A percentile compares a stretch with the other conserved stretches of the same genome.
These are phyloP conservation scores for Berghia stephanieae DNA, from an alignment of 1,140 invertebrate genomes.

Conservation along the genomic window DNA sequence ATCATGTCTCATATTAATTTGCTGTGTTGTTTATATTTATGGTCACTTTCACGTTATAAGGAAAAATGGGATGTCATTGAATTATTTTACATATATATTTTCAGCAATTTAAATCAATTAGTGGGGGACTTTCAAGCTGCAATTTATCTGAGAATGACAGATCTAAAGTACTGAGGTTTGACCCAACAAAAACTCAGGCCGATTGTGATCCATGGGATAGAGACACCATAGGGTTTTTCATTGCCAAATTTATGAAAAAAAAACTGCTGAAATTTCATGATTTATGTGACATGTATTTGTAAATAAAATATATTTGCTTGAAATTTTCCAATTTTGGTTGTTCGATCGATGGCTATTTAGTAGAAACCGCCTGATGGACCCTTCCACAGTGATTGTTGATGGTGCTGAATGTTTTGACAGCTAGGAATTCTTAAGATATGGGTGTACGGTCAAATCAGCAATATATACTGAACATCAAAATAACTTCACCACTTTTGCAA, in stretches of 20 bases:
- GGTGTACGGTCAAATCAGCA: too few relatives aligned
- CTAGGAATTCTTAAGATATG: too few relatives aligned
- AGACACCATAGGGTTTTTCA: conserved; percentile 85
- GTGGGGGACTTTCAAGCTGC: conserved; percentile 69
- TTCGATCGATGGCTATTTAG: too few relatives aligned
- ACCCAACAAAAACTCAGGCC: conserved; percentile 37
- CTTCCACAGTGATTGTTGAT: too few relatives aligned
- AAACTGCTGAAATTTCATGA: too few relatives aligned
- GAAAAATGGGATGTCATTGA: not conserved
- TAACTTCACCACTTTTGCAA: too few relatives aligned
- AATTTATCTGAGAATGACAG: conserved; percentile 67
- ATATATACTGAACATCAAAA: too few relatives aligned
- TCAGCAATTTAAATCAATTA: conserved; percentile 62
- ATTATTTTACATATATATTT: conserved; percentile 27
- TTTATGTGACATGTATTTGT: too few relatives aligned
- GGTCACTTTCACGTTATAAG: not conserved
- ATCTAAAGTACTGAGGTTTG: conserved; percentile 76
- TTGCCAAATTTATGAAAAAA: conserved; percentile 78
- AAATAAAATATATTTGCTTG: too few relatives aligned
- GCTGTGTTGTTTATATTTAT: not conserved
- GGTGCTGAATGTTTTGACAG: too few relatives aligned
- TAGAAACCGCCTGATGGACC: too few relatives aligned
- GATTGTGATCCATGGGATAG: conserved; percentile 56
- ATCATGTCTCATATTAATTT: not conserved
- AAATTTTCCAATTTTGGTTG: too few relatives aligned